Base-by-base conservation (phyloP, 2,113 vertebrate genomes). In the Jaculus jaculus region DNA sequence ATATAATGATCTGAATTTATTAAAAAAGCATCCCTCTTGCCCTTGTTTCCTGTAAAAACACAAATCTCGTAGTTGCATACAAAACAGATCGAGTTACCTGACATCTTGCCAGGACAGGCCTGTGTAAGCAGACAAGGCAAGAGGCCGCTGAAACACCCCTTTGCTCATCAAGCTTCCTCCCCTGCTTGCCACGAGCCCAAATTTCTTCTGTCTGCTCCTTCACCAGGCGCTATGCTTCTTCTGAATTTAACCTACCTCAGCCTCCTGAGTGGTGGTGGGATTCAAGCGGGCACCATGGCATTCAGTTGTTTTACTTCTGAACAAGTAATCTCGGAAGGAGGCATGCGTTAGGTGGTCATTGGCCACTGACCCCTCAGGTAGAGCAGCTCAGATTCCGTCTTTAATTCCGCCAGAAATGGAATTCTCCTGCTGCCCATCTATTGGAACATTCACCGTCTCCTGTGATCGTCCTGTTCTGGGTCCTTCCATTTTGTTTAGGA, bases 251-350 rank as follows among this genome's bases (percentile, higher is more conserved):
- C 42, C 42, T 47, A 47, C 42, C 42, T 47, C 42, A 47, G 42
- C 42, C 42, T 47, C 42, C 42, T 47, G 42, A 47, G 42, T 47
- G 42, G 42, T 47, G 42, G 42, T 47, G 42, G 42, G 42, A 47
- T 47, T 47, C 5, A 47, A 47, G 42, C 42, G 8, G 5, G 42
- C 42, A 47, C 42, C 42, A 47, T 8, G 5, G 8, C 42, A 47
- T 47, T 47, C 42, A 47, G n/a, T n/a, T n/a, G n/a, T n/a, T n/a
- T n/a, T n/a, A n/a, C n/a, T n/a, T n/a, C n/a, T n/a, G 58, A 60
- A 13, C 54, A 95, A 91, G 32, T 73, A 94, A 94, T 24, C 66
- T 86, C 88, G 69, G 85, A 42, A 63, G 84, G 79, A 95, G 72
- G 82, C 78, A 89, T 17, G 51, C 28, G 65, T 34, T 65, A 89